A percentile compares a stretch with the other conserved stretches of the same genome.
Conservation (phyloP, 2,888 invertebrate genomes). For the Laothoe populi region DNA sequence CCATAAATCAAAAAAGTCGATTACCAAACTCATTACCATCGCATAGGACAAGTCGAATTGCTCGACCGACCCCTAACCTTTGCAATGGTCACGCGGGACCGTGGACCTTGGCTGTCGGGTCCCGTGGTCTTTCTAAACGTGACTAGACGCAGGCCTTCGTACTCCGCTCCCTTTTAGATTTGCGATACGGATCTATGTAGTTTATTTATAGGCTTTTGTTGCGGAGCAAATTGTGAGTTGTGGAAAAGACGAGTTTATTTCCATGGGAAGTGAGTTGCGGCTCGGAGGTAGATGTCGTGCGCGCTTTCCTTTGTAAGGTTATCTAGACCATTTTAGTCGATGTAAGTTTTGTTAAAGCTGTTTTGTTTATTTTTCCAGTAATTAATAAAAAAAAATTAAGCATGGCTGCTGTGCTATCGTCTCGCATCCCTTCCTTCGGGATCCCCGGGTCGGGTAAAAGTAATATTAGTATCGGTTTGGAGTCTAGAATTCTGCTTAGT, state of each 20-base stretch:
- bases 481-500: too few relatives aligned
- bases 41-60: conserved; percentile 7
- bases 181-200: conserved; percentile 65
- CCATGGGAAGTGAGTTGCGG: conserved; percentile 27
- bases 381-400: too few relatives aligned
- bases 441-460: too few relatives aligned
- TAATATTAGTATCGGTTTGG: too few relatives aligned
- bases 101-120: conserved; percentile 23
- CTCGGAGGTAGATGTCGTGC: background rate
- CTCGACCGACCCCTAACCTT: conserved; percentile 17
- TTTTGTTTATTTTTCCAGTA: background rate
- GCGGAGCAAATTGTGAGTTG: conserved; percentile 44
- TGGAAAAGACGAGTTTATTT: conserved; percentile 42
- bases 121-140: conserved; percentile 69
- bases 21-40: conserved; percentile 17
- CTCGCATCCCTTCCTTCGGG: too few relatives aligned
- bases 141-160: conserved; percentile 72
- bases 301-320: conserved; percentile 4
- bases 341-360: background rate
- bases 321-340: background rate
- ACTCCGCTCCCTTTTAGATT: conserved; percentile 72
- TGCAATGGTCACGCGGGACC: conserved; percentile 10
- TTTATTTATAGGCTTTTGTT: conserved; percentile 54
- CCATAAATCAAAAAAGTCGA: conserved; percentile 18
- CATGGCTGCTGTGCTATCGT: too few relatives aligned